Evolutionary conservation across 1,140 invertebrate genomes (phyloP), one percentile per base, ranked within the genome.

Genomic region (Megalopta genalis): DNA sequence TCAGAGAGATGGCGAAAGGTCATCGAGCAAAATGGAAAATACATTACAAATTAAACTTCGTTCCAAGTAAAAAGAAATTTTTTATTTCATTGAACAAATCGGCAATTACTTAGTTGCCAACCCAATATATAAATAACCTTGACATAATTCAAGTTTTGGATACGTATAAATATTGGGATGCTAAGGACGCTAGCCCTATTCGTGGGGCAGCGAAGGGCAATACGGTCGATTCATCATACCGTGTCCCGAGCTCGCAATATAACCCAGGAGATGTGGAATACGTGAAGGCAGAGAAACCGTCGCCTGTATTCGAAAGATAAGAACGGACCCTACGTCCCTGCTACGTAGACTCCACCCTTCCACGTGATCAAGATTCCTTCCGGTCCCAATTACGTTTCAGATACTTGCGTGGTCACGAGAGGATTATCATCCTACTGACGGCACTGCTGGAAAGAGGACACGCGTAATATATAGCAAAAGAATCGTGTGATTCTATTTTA

Each of bases 201-300:
- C 85, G 59, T 73, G 86, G 85, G 49, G 87, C 77, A 14, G 77
- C 85, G 82, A 85, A 65, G 59, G 83, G 80, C 87, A 92, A 92
- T 86, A 91, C 88, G 90, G 89, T 90, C 90, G 90, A 92, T 93
- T 91, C 89, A 92, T 93, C 91, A 92, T 91, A 87, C 87, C 88
- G 84, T 88, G 75, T 84, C 42, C 67, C 25, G 84, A 85, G 89
- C 80, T 76, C 77, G 87, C 80, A 82, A 86, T 84, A 85, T 77
- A 82, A 77, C 74, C 67, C 68, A 68, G n/a, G 73, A 64, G 60
- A 68, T 52, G 59, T 21, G 60, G 66, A 84, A 74, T 64, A 65
- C 32, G 70, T 79, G 79, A 80, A 77, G 80, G 74, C n/a, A 70
- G 74, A 82, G 77, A 83, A 81, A 82, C 83, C 49, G 87, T 84